A percentile compares a stretch with the other conserved stretches of the same genome.
phyloP scores from a whole-genome alignment of 2,888 invertebrate genomes.

The Zygaena filipendulae region DNA sequence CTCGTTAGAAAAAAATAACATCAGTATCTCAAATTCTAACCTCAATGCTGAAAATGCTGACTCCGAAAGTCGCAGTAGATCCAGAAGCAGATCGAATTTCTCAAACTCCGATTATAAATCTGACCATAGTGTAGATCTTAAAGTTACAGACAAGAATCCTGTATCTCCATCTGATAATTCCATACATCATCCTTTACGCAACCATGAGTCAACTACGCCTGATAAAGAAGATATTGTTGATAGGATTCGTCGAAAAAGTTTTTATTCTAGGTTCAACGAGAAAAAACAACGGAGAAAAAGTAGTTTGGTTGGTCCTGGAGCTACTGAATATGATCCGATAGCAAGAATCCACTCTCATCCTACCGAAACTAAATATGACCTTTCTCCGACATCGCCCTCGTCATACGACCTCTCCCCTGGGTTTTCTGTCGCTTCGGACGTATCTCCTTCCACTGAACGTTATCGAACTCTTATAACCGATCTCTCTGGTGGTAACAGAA shows the following conservation, averaged over 20 bases:
- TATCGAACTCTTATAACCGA: slow-evolving; percentile 49
- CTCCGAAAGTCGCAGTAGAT: slow-evolving; percentile 38
- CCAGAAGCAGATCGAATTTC: slow-evolving; percentile 49
- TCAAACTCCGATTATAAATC: slow-evolving; percentile 63
- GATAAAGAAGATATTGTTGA: slow-evolving; percentile 83
- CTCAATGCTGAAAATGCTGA: slow-evolving; percentile 26
- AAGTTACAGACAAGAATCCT: slow-evolving; percentile 30
- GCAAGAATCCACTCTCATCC: slow-evolving; percentile 51
- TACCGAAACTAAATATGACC: slow-evolving; percentile 38
- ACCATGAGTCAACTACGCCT: slow-evolving; percentile 52
- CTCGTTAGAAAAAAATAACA: slow-evolving; percentile 32
- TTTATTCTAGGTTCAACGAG: slow-evolving; percentile 89
- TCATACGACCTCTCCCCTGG: slow-evolving; percentile 51
- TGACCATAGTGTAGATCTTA: slow-evolving; percentile 37
- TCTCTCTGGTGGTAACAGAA: slow-evolving; percentile 36
- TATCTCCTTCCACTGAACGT: slow-evolving; percentile 54
- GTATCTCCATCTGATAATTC: slow-evolving; percentile 32
- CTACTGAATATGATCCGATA: slow-evolving; percentile 65
- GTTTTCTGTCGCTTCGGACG: slow-evolving; percentile 43
- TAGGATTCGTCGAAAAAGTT: slow-evolving; percentile 88
- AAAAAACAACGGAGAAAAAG: slow-evolving; percentile 78
- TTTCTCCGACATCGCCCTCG: slow-evolving; percentile 47
- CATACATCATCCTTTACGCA: slow-evolving; percentile 41
- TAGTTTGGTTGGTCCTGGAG: slow-evolving; percentile 72
- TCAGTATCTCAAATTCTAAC: slow-evolving; percentile 28